phyloP scores from a whole-genome alignment of 1,140 invertebrate species.

The Matsumurasca onukii region DNA sequence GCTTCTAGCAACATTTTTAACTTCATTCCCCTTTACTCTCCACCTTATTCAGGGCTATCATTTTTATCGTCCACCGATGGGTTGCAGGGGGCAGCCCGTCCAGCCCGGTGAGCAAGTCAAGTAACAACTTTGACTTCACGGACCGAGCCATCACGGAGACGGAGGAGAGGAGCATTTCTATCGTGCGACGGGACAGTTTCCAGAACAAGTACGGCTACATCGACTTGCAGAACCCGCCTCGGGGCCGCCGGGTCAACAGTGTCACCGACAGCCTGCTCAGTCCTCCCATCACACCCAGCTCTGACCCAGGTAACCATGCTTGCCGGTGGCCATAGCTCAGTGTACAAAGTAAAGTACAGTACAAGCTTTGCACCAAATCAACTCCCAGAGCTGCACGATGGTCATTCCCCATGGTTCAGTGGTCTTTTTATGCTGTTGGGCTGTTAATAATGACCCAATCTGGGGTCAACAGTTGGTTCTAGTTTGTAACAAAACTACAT shows the following conservation, averaged over 20 bases:
- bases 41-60: too few relatives aligned
- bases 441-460: too few relatives aligned
- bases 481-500: too few relatives aligned
- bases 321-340: neutral
- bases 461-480: too few relatives aligned
- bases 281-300: conserved; percentile 34
- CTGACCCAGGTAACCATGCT: conserved; percentile 27
- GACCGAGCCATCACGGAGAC: conserved; percentile 1
- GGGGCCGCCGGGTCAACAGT: neutral
- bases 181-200: conserved; percentile 11
- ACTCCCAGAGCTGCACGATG: too few relatives aligned
- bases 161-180: conserved; percentile 18
- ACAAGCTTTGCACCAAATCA: too few relatives aligned
- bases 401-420: too few relatives aligned
- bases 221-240: conserved; percentile 2
- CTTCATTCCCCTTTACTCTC: too few relatives aligned
- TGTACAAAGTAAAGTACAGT: too few relatives aligned
- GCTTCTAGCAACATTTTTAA: too few relatives aligned
- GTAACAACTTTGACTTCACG: conserved; percentile 6
- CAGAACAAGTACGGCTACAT: neutral
- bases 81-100: conserved; percentile 19
- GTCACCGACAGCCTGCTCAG: conserved; percentile 27
- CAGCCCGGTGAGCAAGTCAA: neutral
- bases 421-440: too few relatives aligned
- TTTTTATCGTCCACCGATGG: too few relatives aligned